phyloP scores from a whole-genome alignment of 1,140 invertebrate species.

The Saccostrea glomerata region DNA sequence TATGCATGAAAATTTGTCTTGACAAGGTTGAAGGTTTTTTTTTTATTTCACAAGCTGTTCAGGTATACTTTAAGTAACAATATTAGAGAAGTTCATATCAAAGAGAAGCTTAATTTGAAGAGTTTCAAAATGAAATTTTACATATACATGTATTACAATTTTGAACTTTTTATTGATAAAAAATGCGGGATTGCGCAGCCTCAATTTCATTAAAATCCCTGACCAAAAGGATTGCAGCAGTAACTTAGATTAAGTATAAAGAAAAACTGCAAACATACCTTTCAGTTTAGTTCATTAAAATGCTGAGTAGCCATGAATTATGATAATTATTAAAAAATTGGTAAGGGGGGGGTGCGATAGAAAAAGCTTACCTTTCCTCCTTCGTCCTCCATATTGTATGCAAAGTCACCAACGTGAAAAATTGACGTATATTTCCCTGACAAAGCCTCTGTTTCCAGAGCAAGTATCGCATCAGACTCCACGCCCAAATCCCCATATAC shows the following conservation, averaged over 20 bases:
- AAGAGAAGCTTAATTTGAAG: too few relatives aligned
- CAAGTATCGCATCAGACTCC: conserved; percentile 59
- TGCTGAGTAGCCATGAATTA: not conserved
- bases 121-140: too few relatives aligned
- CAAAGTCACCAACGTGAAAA: conserved; percentile 87
- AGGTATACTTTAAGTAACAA: too few relatives aligned
- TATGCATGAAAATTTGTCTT: too few relatives aligned
- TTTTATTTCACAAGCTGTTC: too few relatives aligned
- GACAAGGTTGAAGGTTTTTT: too few relatives aligned
- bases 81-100: too few relatives aligned
- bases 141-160: too few relatives aligned
- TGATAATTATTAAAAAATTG: not conserved
- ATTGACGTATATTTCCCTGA: conserved; percentile 81
- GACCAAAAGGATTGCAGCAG: too few relatives aligned
- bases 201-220: too few relatives aligned
- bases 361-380: conserved; percentile 47
- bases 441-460: conserved; percentile 61
- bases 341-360: not conserved
- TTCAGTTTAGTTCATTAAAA: not conserved
- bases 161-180: too few relatives aligned
- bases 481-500: conserved; percentile 93
- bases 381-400: conserved; percentile 73
- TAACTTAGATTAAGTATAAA: not conserved
- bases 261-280: not conserved
- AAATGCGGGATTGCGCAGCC: too few relatives aligned